These are phyloP conservation scores for Zoanthus sansibaricus DNA, from an alignment of 92 coral and sea anemone species.

Conservation along the genomic window DNA sequence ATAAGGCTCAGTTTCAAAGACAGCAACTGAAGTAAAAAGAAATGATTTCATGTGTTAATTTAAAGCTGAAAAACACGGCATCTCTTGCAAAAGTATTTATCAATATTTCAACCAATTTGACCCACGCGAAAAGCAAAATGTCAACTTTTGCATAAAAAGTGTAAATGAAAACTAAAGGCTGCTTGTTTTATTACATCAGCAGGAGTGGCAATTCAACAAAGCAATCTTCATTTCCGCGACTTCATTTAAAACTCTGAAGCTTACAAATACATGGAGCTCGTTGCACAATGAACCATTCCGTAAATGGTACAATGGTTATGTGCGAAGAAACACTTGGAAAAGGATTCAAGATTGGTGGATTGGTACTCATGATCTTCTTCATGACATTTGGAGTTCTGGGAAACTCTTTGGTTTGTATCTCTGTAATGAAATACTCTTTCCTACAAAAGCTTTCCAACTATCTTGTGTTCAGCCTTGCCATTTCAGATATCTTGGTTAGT, in stretches of 20 bases:
- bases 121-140: not conserved
- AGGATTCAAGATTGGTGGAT: conserved; percentile 65
- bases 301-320: conserved; percentile 21
- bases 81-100: not conserved
- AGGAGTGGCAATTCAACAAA: not conserved
- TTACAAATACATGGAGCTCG: conserved; percentile 19
- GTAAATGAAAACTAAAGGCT: not conserved
- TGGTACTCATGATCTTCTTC: conserved; percentile 64
- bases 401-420: conserved; percentile 72
- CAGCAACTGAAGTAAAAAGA: not conserved
- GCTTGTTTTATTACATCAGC: not conserved
- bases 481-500: conserved; percentile 81
- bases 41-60: not conserved
- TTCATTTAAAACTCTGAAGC: not conserved
- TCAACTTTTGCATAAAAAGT: not conserved
- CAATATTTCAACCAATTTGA: not conserved
- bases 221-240: not conserved
- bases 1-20: not conserved
- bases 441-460: conserved; percentile 69
- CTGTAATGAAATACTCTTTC: conserved; percentile 61
- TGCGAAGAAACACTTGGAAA: conserved; percentile 68
- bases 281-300: conserved; percentile 31
- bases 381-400: conserved; percentile 69
- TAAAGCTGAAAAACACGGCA: not conserved
- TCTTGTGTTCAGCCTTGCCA: conserved; percentile 77